Conservation (phyloP, 30 jellyfish, hydroid and myxozoan genomes). For the Aurelia sp. region DNA sequence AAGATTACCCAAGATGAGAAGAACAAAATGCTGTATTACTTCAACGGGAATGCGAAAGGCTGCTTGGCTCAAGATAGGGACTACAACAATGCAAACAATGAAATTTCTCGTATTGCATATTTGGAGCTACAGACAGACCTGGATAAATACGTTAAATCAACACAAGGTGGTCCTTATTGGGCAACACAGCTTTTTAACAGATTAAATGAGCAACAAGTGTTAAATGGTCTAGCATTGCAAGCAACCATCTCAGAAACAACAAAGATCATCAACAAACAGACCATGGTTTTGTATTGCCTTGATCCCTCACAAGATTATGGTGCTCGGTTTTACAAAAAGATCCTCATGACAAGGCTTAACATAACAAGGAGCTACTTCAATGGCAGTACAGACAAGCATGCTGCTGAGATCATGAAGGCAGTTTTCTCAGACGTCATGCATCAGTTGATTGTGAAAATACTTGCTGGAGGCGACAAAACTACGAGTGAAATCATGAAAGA, state of each 20-base stretch:
- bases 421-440: constrained; percentile 35
- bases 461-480: constrained; percentile 44
- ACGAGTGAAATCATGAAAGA: constrained; percentile 30
- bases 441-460: constrained; percentile 24
- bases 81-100: constrained; percentile 61
- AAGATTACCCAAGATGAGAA: constrained; percentile 57
- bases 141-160: constrained; percentile 13
- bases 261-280: constrained; percentile 46
- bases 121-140: constrained; percentile 47
- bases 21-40: constrained; percentile 42
- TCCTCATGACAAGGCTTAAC: constrained; percentile 43
- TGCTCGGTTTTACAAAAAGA: constrained; percentile 36
- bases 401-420: constrained; percentile 33
- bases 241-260: constrained; percentile 37
- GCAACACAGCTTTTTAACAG: constrained; percentile 54
- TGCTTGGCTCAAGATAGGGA: constrained; percentile 32
- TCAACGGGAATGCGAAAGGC: constrained; percentile 34
- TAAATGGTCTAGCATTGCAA: constrained; percentile 45
- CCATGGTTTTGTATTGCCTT: constrained; percentile 60
- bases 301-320: constrained; percentile 52
- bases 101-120: constrained; percentile 56
- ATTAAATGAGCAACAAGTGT: constrained; percentile 31
- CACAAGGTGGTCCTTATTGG: constrained; percentile 63
- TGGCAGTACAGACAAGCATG: constrained; percentile 5
- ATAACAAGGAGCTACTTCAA: constrained; percentile 30